Conservation (phyloP, 1,140 invertebrate species). For the Megathymus violae region DNA sequence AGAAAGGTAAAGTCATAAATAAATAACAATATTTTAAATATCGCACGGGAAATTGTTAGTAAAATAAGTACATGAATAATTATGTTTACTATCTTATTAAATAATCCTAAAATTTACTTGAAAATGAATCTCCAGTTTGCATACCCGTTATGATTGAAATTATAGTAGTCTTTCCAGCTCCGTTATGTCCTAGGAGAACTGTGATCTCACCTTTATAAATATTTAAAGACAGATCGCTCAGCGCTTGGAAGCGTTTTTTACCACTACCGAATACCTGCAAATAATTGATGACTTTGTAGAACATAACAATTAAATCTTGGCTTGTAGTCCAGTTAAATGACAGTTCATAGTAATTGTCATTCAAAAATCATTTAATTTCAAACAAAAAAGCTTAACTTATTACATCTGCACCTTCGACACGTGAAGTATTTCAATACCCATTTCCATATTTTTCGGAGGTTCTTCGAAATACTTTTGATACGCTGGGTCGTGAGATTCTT, state of each 20-base stretch:
- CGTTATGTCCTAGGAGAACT: constrained; percentile 91
- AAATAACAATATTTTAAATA: too few relatives aligned
- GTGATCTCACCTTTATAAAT: constrained; percentile 88
- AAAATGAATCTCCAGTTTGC: background rate
- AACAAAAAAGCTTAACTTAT: background rate
- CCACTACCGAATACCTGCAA: constrained; percentile 29
- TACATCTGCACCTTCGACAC: constrained; percentile 54
- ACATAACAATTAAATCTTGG: background rate
- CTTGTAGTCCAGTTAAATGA: background rate
- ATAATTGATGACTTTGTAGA: background rate
- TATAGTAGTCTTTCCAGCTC: constrained; percentile 89
- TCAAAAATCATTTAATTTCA: too few relatives aligned
- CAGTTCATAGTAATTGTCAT: background rate
- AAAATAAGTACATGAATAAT: too few relatives aligned
- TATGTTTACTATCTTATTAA: too few relatives aligned
- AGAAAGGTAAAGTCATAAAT: too few relatives aligned
- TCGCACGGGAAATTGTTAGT: too few relatives aligned
- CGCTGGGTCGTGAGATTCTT: constrained; percentile 34
- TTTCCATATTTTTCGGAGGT: constrained; percentile 39
- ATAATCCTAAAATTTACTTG: too few relatives aligned
- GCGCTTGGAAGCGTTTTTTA: constrained; percentile 74
- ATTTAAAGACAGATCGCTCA: constrained; percentile 88
- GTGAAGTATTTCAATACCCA: constrained; percentile 60
- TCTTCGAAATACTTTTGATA: constrained; percentile 59
- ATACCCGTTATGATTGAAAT: constrained; percentile 92